Conservation (phyloP, 23 tunicate genomes). For the Phallusia fumigata region DNA sequence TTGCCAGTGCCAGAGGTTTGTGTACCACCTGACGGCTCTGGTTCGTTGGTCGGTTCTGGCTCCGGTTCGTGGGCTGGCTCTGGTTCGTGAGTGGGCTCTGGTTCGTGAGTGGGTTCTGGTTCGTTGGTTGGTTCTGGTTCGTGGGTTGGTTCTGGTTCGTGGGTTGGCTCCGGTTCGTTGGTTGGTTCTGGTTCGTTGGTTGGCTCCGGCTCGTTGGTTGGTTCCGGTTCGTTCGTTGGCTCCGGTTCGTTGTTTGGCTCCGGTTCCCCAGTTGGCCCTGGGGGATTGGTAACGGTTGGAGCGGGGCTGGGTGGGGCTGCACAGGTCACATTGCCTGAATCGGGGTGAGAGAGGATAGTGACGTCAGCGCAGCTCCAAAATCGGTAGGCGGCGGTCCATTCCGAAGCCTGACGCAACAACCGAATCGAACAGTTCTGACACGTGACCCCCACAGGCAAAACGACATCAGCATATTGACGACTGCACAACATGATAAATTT, state of each 20-base stretch:
- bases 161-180: slow-evolving; percentile 37
- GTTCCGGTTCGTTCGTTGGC: slow-evolving; percentile 32
- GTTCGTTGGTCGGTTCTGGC: slow-evolving; percentile 32
- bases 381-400: slow-evolving; percentile 62
- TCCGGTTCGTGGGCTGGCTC: slow-evolving; percentile 21
- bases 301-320: not conserved
- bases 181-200: slow-evolving; percentile 19
- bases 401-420: slow-evolving; percentile 79
- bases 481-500: slow-evolving; percentile 11
- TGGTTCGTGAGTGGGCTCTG: slow-evolving; percentile 39
- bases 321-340: slow-evolving; percentile 26
- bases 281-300: not conserved
- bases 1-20: not conserved
- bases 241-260: slow-evolving; percentile 40
- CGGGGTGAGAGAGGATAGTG: slow-evolving; percentile 50
- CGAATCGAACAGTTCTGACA: slow-evolving; percentile 69
- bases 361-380: slow-evolving; percentile 93
- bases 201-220: slow-evolving; percentile 38
- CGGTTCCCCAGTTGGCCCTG: slow-evolving; percentile 14
- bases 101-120: slow-evolving; percentile 40
- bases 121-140: slow-evolving; percentile 45
- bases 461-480: slow-evolving; percentile 61
- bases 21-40: slow-evolving; percentile 29
- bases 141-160: slow-evolving; percentile 37
- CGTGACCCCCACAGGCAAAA: slow-evolving; percentile 40